A percentile compares a stretch with the other conserved stretches of the same genome.
Conservation (phyloP, 2,888 invertebrate species). For the Pantelozetes paolii region DNA sequence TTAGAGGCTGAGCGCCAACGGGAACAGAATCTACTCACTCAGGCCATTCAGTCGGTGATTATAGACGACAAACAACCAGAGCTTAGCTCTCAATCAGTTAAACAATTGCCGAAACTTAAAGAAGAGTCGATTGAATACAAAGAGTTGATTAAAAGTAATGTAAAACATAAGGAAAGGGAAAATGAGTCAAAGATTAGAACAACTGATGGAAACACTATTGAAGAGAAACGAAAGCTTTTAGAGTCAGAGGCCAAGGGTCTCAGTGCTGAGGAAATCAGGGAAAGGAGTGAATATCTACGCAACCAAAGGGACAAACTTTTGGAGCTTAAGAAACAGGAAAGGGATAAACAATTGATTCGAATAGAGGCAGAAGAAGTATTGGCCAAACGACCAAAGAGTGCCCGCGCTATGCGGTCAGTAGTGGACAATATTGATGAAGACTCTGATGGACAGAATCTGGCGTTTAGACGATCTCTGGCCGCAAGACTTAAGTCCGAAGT, state of each 20-base stretch:
- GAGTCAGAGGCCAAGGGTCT: background rate
- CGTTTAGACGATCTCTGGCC: constrained; percentile 75
- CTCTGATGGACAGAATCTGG: constrained; percentile 55
- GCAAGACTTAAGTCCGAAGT: constrained; percentile 80
- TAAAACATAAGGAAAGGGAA: constrained; percentile 51
- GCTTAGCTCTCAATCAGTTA: background rate
- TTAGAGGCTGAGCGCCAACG: constrained; percentile 23
- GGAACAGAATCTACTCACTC: constrained; percentile 28
- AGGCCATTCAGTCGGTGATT: constrained; percentile 20
- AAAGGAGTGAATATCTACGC: constrained; percentile 76
- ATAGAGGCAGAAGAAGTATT: constrained; percentile 51
- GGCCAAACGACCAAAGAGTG: constrained; percentile 64
- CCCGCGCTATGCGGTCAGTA: constrained; percentile 67
- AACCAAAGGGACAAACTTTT: constrained; percentile 85
- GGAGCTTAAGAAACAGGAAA: constrained; percentile 78
- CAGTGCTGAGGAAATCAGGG: constrained; percentile 61
- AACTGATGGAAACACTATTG: background rate
- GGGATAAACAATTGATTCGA: constrained; percentile 58
- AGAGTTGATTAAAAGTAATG: background rate
- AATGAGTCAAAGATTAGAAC: constrained; percentile 63
- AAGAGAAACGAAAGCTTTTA: background rate
- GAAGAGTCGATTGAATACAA: background rate
- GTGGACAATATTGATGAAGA: constrained; percentile 57
- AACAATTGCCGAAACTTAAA: background rate
- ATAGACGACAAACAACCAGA: constrained; percentile 20